Base-by-base conservation (phyloP, 1,140 invertebrate genomes). In the Pteromalus puparum region DNA sequence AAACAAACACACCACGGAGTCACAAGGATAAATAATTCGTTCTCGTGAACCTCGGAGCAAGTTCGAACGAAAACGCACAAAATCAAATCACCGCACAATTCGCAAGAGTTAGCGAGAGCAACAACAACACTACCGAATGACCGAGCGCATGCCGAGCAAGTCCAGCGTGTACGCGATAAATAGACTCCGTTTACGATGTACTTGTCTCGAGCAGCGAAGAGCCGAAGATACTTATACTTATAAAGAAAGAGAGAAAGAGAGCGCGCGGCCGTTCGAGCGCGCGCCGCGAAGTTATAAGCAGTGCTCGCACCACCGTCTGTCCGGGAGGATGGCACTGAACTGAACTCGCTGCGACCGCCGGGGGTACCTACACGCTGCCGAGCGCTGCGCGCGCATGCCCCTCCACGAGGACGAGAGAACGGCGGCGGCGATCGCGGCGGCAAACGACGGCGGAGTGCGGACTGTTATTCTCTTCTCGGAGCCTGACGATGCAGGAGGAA, bases 391-490 rank as follows among this genome's bases (percentile, higher is more conserved):
- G 74, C 82, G 82, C 82, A 82, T 82, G 81, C 81, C 79, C 75
- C 42, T 21, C 75, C 48, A 53, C 75, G 75, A 38, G 24, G 75
- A 18, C 34, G 12, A n/a, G 28, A 30, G 77, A 28, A 15, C 61
- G 61, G 30, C 61, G 28, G 53, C 48, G 61, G 77, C 61, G 75
- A 48, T n/a, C n/a, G 48, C 75, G 75, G 48, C 75, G 75, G 48
- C 68, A 13, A 42, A 78, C 48, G 53, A 30, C 76, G 53, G 15
- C 46, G 12, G 53, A 38, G 68, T 24, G 15, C 46, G 12, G 53
- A 38, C 75, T 24, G 38, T 79, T 88, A 87, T 88, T 88, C 87
- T 82, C 86, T 72, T 28, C 30, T 72, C 68, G 26, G 28, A 72
- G 68, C 12, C 68, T 72, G 10, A 72, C 30, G 30, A 72, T 72